Base-by-base conservation (phyloP, 2,797 vertebrate species). In the Cephalopachus bancanus region DNA sequence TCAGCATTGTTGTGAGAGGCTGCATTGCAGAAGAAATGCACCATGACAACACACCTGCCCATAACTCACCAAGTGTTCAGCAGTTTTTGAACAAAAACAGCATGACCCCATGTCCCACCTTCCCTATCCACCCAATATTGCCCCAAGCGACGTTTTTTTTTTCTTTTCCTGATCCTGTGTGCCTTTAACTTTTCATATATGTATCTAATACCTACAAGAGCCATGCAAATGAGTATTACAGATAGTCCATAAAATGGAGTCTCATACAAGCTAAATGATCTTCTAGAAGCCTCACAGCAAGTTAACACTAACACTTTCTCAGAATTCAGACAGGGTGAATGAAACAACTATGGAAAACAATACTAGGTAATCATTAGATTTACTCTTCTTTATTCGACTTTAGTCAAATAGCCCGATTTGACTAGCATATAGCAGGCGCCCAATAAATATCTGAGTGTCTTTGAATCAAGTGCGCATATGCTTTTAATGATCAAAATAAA, bases 171-270 rank as follows among this genome's bases (percentile, higher is more conserved):
- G 44, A 44, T 91, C 10, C 72, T 93, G 3, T 30, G 3, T 85
- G 49, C 30, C 84, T 91, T 93, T 93, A 57, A 67, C 84, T 92
- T 95, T 83, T 80, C 10, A 94, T 79, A 67, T 15, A 30, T 33
- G 28, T 69, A 22, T 86, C 37, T 62, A 90, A 44, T 14, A 57
- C 17, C 49, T 60, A 5, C 3, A 71, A 93, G 69, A 83, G 37
- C 64, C 57, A 19, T 33, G n/a, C 64, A 94, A 86, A 89, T 37
- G 3, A 9, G 16, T 44, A 86, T 75, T 49, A 83, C 1, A 81
- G 60, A 78, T 15, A 62, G 11, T 87, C 49, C 67, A 24, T 83
- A 89, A 96, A 30, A 90, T 30, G 22, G 22, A 87, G 33, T 60
- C 51, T 57, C 53, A 16, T 1, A 33, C n/a, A 83, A 53, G 67